A percentile compares a stretch with the other conserved stretches of the same genome.
phyloP scores from a whole-genome alignment of 2,113 vertebrate genomes.

The Grantiella picta region DNA sequence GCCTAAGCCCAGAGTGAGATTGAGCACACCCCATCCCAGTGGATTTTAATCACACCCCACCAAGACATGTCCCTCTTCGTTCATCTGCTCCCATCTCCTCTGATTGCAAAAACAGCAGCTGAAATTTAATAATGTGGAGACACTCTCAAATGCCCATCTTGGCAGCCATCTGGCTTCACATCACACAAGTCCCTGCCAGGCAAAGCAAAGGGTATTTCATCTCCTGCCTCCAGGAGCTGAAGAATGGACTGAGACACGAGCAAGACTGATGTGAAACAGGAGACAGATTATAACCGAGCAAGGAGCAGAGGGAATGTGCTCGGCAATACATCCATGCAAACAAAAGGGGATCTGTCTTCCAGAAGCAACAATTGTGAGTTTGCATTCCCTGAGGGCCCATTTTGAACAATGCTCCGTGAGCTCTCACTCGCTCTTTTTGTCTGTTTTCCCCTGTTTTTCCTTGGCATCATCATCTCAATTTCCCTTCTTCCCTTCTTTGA shows the following conservation, averaged over 20 bases:
- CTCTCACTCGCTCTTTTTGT: not conserved
- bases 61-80: not conserved
- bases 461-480: not conserved
- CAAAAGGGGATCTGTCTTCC: not conserved
- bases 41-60: not conserved
- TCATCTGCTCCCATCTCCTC: not conserved
- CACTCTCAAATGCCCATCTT: constrained; percentile 2
- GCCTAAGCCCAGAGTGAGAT: not conserved
- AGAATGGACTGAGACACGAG: not conserved
- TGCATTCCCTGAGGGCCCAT: not conserved
- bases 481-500: not conserved
- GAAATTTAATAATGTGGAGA: not conserved
- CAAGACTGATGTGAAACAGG: not conserved
- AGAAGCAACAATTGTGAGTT: not conserved
- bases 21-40: not conserved
- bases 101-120: not conserved
- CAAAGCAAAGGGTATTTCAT: not conserved
- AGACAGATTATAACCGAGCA: not conserved
- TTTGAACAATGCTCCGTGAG: not conserved
- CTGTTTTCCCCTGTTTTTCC: not conserved
- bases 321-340: not conserved
- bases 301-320: not conserved
- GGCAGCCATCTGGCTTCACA: constrained; percentile 28
- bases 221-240: not conserved
- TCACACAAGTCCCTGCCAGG: not conserved